Conservation (phyloP, 1,140 invertebrate species). For the Bathynomus jamesi region DNA sequence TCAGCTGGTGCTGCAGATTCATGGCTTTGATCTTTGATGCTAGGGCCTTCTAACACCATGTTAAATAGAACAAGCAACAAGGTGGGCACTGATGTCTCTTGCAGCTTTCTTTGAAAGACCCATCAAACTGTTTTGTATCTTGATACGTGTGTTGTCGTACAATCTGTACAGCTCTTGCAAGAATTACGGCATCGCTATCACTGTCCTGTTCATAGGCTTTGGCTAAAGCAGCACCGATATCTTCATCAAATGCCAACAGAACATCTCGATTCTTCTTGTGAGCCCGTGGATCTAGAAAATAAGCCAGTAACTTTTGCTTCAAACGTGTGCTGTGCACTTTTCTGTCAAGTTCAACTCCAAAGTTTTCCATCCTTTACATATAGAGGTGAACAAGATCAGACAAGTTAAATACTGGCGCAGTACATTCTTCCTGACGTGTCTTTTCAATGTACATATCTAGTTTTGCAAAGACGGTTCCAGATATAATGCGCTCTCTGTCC, state of each 20-base stretch:
- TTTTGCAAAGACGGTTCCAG: too few relatives aligned
- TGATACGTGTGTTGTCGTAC: too few relatives aligned
- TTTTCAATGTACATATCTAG: conserved; percentile 14
- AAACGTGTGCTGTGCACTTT: conserved; percentile 4
- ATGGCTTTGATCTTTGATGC: conserved; percentile 10
- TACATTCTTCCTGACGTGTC: too few relatives aligned
- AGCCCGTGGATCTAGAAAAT: conserved; percentile 12
- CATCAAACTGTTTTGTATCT: conserved; percentile 16
- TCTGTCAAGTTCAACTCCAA: conserved; percentile 5
- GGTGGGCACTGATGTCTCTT: conserved; percentile 12
- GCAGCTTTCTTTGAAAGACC: conserved; percentile 9
- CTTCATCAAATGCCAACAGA: conserved; percentile 15
- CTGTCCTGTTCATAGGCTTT: conserved; percentile 19
- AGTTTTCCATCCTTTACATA: too few relatives aligned
- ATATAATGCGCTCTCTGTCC: not conserved
- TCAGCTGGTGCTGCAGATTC: not conserved
- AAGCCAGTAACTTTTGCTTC: conserved; percentile 5
- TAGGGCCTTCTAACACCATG: conserved; percentile 12
- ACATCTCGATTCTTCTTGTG: conserved; percentile 16
- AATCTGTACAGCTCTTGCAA: conserved; percentile 4
- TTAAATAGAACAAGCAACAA: conserved; percentile 11
- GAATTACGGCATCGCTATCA: conserved; percentile 14
- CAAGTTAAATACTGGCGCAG: too few relatives aligned
- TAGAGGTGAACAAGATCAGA: too few relatives aligned
- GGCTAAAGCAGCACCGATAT: conserved; percentile 15